A percentile compares a stretch with the other conserved stretches of the same genome.
phyloP scores from a whole-genome alignment of 2,888 invertebrate genomes.

The Lithophane semibrunnea region DNA sequence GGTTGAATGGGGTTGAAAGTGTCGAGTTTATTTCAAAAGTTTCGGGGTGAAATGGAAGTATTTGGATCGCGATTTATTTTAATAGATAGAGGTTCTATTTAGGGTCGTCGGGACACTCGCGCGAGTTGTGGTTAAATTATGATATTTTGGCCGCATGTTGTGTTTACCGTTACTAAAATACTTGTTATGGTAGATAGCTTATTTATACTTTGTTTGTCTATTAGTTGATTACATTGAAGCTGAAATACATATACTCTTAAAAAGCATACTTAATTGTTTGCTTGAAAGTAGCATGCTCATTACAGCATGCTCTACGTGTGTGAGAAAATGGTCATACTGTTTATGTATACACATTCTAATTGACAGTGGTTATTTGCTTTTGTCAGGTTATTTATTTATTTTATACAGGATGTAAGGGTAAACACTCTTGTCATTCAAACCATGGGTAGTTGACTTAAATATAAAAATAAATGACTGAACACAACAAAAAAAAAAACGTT shows the following conservation, averaged over 20 bases:
- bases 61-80: constrained; percentile 36
- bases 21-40: constrained; percentile 32
- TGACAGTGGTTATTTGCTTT: no score
- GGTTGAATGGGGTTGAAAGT: constrained; percentile 36
- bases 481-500: no score
- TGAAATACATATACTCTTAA: neutral
- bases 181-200: neutral
- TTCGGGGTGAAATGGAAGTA: constrained; percentile 20
- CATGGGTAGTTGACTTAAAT: no score
- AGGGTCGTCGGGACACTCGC: neutral
- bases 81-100: constrained; percentile 13
- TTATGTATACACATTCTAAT: neutral
- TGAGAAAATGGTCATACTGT: neutral
- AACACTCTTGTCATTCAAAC: no score
- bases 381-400: no score
- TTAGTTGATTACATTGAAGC: neutral
- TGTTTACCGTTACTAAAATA: neutral
- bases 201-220: neutral
- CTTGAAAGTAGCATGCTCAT: neutral
- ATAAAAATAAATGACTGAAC: no score
- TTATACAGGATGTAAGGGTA: no score
- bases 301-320: neutral
- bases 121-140: neutral
- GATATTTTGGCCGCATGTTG: constrained; percentile 9
- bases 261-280: neutral